Conservation (phyloP, 2,888 invertebrate genomes). For the Abrostola triplasia region DNA sequence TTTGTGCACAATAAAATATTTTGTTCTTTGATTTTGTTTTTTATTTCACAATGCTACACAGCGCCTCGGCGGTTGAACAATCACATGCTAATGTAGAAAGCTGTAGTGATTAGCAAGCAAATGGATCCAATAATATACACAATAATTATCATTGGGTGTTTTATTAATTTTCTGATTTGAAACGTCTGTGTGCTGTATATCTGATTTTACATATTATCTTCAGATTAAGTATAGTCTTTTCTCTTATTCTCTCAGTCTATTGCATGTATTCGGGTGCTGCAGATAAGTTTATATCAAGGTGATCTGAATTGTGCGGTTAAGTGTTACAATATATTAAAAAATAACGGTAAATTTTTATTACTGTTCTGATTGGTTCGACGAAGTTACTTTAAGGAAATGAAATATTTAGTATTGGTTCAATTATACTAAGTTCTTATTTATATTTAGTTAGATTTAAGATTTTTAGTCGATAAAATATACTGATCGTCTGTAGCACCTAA, state of each 20-base stretch:
- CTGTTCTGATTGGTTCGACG: too few relatives aligned
- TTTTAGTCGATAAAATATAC: background rate
- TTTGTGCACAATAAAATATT: slow-evolving; percentile 87
- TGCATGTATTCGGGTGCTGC: slow-evolving; percentile 69
- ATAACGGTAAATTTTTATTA: background rate
- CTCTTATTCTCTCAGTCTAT: slow-evolving; percentile 74
- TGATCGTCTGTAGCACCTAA: slow-evolving; percentile 60
- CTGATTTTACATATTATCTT: slow-evolving; percentile 44
- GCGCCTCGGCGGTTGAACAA: slow-evolving; percentile 44
- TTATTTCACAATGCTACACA: slow-evolving; percentile 69
- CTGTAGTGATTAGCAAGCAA: slow-evolving; percentile 74
- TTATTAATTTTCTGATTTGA: slow-evolving; percentile 43
- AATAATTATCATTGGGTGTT: slow-evolving; percentile 33
- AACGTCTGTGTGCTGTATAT: slow-evolving; percentile 86
- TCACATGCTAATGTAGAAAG: slow-evolving; percentile 48
- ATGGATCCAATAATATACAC: slow-evolving; percentile 65
- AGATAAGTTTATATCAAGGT: slow-evolving; percentile 32
- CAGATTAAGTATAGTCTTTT: slow-evolving; percentile 50
- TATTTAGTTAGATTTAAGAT: background rate
- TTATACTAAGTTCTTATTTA: background rate
- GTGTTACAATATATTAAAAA: background rate
- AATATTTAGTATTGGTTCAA: background rate
- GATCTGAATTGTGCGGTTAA: background rate
- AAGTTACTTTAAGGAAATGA: too few relatives aligned
- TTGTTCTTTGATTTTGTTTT: slow-evolving; percentile 80